Evolutionary conservation across 2,113 vertebrate species (phyloP), one percentile per base, ranked within the genome.

Genomic region (Myrmecobius fasciatus): DNA sequence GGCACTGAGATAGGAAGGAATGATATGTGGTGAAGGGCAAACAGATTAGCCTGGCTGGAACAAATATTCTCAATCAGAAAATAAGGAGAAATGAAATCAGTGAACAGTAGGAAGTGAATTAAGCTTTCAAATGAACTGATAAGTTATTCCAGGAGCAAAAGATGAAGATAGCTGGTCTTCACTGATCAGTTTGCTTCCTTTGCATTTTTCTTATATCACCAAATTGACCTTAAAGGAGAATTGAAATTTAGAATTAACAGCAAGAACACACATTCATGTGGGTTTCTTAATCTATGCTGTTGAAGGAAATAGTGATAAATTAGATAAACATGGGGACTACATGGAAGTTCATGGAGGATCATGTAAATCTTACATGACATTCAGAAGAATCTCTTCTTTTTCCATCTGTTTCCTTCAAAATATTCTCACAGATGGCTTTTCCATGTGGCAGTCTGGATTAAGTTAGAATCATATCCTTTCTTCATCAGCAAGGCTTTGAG

Each of bases 281-380:
- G 97, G 97, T 97, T 98, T 98, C 97, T 98, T 98, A 98, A 98
- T 99, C 98, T 98, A 94, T 97, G 94, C 97, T 98, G 98, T 98
- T 98, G 98, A 94, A 98, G 97, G 98, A 98, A 98, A 98, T 97
- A 97, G 97, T 97, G 98, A 98, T 99, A 98, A 98, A 98, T 99
- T 98, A 97, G 97, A 97, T 98, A 99, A 99, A 99, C 98, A 98
- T 93, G 96, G 95, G 96, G 98, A 98, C 98, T 98, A 98, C 98
- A 97, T 98, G 96, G 98, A 99, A 98, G 98, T 98, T 98, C 98
- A 96, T 98, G 97, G 98, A 98, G 97, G 98, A 98, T 98, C 98
- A 98, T 99, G 98, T 99, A 99, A 99, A 99, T 99, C 98, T 98
- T 98, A 97, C 90, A 98, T 95, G 96, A 93, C 97, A 98, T 98